Evolutionary conservation across 2,888 invertebrate genomes (phyloP).

Genomic region (Corythucha ciliata): DNA sequence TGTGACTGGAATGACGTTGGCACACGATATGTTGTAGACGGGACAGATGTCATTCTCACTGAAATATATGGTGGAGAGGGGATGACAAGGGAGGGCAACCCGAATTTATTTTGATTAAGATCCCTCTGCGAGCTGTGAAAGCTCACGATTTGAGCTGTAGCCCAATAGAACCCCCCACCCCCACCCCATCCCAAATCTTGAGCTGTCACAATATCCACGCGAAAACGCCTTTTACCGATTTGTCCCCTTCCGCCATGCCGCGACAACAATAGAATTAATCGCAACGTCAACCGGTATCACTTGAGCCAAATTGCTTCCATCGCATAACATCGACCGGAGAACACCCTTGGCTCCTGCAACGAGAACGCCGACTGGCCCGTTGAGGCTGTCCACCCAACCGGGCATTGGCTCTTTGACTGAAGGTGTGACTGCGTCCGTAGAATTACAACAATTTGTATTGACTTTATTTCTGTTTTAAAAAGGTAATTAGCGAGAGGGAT

Average conservation of each 20-base stretch:
- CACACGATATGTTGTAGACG: too few relatives aligned
- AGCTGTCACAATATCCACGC: too few relatives aligned
- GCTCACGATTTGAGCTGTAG: too few relatives aligned
- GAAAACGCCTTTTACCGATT: conserved; percentile 32
- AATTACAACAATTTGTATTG: neutral
- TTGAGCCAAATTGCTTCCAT: conserved; percentile 52
- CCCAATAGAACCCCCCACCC: too few relatives aligned
- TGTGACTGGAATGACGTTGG: too few relatives aligned
- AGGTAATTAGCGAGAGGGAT: neutral
- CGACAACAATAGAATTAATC: conserved; percentile 66
- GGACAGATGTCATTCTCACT: too few relatives aligned
- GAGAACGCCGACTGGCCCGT: conserved; percentile 80
- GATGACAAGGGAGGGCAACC: too few relatives aligned
- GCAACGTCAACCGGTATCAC: conserved; percentile 69
- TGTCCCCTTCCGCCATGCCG: conserved; percentile 54
- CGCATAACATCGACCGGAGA: conserved; percentile 73
- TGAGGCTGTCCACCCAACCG: conserved; percentile 86
- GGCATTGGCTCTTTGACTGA: conserved; percentile 64
- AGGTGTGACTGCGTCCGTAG: conserved; percentile 56
- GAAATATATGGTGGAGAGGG: too few relatives aligned
- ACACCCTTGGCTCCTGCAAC: conserved; percentile 79
- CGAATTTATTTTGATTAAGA: too few relatives aligned
- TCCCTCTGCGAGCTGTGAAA: too few relatives aligned
- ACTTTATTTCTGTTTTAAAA: neutral
- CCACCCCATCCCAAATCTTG: too few relatives aligned